phyloP scores from a whole-genome alignment of 2,888 invertebrate genomes.

The Amphiduros pacificus region DNA sequence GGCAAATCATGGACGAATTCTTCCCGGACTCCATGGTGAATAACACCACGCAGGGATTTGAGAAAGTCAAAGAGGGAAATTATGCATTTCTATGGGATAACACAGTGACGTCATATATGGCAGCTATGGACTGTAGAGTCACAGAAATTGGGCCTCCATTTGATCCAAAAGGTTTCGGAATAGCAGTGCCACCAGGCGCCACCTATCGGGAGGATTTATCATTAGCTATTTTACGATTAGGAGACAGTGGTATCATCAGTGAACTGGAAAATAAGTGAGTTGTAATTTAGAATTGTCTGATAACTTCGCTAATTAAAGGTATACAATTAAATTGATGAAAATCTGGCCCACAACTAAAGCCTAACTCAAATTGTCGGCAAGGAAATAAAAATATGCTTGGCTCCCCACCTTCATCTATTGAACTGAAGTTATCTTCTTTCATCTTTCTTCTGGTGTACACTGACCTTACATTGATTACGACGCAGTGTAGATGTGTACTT shows the following conservation, averaged over 20 bases:
- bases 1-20: constrained; percentile 52
- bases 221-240: constrained; percentile 48
- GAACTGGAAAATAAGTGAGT: constrained; percentile 50
- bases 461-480: no score
- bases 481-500: no score
- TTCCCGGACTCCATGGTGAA: constrained; percentile 48
- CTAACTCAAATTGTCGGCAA: no score
- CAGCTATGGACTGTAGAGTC: constrained; percentile 45
- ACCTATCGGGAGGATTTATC: constrained; percentile 51
- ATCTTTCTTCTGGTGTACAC: no score
- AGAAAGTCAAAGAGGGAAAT: background rate
- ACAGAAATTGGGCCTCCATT: constrained; percentile 55
- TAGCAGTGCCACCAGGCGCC: constrained; percentile 53
- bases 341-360: no score
- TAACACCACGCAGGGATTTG: background rate
- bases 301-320: no score
- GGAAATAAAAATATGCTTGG: no score
- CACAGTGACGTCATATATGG: constrained; percentile 52
- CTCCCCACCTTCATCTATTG: no score
- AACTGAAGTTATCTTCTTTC: no score
- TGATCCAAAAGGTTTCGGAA: constrained; percentile 55
- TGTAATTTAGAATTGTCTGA: no score
- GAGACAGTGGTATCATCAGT: constrained; percentile 46
- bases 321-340: no score
- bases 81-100: constrained; percentile 55